Evolutionary conservation across 2,113 vertebrate genomes (phyloP).

Genomic region (Mola mola): DNA sequence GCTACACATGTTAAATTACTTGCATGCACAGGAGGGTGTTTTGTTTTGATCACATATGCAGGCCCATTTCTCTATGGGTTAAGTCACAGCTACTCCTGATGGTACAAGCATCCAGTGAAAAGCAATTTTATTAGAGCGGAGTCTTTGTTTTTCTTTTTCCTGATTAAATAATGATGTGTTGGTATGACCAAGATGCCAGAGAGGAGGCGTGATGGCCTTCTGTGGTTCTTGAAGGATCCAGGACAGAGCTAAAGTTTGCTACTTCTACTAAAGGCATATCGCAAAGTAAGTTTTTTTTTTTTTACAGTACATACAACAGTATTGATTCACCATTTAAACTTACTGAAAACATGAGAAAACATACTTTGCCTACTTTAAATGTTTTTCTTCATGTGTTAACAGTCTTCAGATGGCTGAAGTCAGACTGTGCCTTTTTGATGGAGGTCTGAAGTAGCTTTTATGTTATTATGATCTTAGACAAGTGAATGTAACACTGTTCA

Average conservation of each 20-base stretch:
- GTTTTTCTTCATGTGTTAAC: conserved; percentile 15
- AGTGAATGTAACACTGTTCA: conserved; percentile 51
- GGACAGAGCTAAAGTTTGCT: conserved; percentile 40
- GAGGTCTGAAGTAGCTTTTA: conserved; percentile 36
- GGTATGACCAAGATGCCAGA: conserved; percentile 39
- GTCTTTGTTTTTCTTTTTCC: neutral
- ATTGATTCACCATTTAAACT: neutral
- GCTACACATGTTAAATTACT: conserved; percentile 13
- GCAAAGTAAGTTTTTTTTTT: neutral
- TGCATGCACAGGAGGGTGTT: neutral
- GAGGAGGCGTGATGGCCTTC: conserved; percentile 2
- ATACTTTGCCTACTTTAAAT: conserved; percentile 8
- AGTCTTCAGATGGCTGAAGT: conserved; percentile 21
- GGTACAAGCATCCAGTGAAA: conserved; percentile 35
- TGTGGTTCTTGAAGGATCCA: conserved; percentile 63
- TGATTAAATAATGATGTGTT: conserved; percentile 31
- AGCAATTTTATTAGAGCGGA: conserved; percentile 1
- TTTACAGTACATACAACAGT: neutral
- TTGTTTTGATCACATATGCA: neutral
- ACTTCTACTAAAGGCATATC: conserved; percentile 20
- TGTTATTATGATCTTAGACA: conserved; percentile 49
- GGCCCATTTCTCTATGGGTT: conserved; percentile 24
- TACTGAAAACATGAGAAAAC: conserved; percentile 1
- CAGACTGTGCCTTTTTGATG: conserved; percentile 16
- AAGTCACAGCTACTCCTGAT: conserved; percentile 55